Evolutionary conservation across 2,113 vertebrate genomes (phyloP), one percentile per base, ranked within the genome.

Genomic region (Sapayoa aenigma): DNA sequence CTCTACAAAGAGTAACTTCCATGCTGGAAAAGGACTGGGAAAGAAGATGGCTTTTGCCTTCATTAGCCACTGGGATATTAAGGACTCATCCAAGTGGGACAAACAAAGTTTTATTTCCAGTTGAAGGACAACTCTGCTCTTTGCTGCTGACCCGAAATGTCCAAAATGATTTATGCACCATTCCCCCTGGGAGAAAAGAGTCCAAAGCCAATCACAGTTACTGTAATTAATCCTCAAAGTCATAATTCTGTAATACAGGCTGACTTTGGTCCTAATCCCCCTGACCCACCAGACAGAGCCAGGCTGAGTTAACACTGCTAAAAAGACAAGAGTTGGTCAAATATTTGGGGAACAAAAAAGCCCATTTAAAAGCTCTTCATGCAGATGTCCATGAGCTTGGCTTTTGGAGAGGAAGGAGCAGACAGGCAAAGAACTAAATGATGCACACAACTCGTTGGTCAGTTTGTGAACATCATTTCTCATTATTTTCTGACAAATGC

Each of bases 301-400:
- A 73, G 4, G 2, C 14, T 10, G 69, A 75, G 28, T 44, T 46
- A 56, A 37, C 23, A 31, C 2, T 4, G 4, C 28, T 41, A 23
- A 55, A 47, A 56, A 42, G 37, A 52, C 24, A n/a, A 14, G 46
- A 18, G 12, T 21, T 85, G 83, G 30, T 11, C 41, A 65, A 65
- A 60, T 27, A 47, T 0, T 0, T 17, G 16, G n/a, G 19, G 11
- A 3, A 33, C 8, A 6, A 63, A 74, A 75, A 3, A n/a, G 25
- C 11, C 20, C n/a, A 44, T 30, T 37, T 42, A 11, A 72, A 55
- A 60, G 53, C 22, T 73, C 49, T 16, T 37, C 24, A 37, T 22
- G 46, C n/a, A 27, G 41, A 46, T 7, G 7, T 2, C 19, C 1
- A 0, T 4, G 20, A 60, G 73, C 41, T 33, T 30, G 28, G 35